A percentile compares a stretch with the other conserved stretches of the same genome.
Evolutionary conservation across 2,797 vertebrate genomes (phyloP).

Genomic region (Cossypha niveicapilla): DNA sequence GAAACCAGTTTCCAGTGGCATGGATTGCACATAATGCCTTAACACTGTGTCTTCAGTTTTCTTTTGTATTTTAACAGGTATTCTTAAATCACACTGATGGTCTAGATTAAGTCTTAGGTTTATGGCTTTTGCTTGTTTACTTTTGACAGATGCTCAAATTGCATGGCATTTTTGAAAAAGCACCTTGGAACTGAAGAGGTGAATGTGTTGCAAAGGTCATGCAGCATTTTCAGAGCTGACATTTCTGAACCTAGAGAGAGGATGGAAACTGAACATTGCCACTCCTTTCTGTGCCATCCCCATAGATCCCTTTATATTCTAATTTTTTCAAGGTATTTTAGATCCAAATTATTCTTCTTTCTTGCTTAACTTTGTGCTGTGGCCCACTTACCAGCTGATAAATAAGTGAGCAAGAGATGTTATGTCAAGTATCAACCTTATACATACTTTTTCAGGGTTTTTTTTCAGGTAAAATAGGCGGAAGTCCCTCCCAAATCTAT

Average conservation of each 20-base stretch:
- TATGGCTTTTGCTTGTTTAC: neutral
- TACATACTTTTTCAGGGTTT: neutral
- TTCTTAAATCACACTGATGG: neutral
- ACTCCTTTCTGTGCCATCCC: neutral
- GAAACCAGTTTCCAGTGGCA: neutral
- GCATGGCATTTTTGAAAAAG: neutral
- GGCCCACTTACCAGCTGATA: neutral
- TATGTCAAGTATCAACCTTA: neutral
- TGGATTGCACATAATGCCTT: neutral
- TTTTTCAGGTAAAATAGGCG: neutral
- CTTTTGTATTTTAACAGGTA: neutral
- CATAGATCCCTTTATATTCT: neutral
- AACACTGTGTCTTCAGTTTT: neutral
- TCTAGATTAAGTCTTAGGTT: neutral
- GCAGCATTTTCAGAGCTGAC: neutral
- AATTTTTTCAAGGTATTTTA: neutral
- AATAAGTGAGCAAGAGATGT: neutral
- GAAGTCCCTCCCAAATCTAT: neutral
- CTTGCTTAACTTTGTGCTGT: neutral
- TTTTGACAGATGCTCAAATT: neutral
- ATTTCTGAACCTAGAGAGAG: neutral
- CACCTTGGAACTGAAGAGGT: neutral
- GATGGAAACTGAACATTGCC: neutral
- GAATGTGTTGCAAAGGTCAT: neutral
- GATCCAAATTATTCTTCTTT: neutral